Evolutionary conservation across 92 coral and sea anemone species (phyloP).

Genomic region (Muricea muricata): DNA sequence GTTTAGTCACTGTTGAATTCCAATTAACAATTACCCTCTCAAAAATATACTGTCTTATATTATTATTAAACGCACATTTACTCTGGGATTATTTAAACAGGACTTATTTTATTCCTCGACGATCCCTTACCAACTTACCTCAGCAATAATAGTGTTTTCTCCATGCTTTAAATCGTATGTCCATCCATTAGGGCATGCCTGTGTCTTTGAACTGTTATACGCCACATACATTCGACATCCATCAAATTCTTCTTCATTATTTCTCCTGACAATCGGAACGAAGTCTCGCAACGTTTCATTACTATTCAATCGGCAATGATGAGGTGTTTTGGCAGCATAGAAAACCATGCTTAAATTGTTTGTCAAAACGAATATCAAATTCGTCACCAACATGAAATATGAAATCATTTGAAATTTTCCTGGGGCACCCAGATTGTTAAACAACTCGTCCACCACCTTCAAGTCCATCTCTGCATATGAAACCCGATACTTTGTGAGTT

Average conservation of each 20-base stretch:
- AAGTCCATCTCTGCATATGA: background rate
- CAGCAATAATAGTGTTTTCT: constrained; percentile 9
- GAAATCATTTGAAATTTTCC: constrained; percentile 1
- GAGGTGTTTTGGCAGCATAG: constrained; percentile 9
- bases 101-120: too few relatives aligned
- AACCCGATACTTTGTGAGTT: too few relatives aligned
- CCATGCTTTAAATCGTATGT: constrained; percentile 8
- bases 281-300: background rate
- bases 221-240: constrained; percentile 16
- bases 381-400: background rate
- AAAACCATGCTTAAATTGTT: background rate
- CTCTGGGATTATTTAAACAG: too few relatives aligned
- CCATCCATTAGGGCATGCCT: constrained; percentile 24
- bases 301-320: background rate
- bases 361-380: background rate
- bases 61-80: too few relatives aligned
- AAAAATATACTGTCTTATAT: too few relatives aligned
- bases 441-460: background rate
- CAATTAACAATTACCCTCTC: too few relatives aligned
- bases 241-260: constrained; percentile 11
- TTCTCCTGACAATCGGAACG: background rate
- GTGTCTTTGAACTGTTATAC: background rate
- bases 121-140: background rate
- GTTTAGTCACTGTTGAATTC: too few relatives aligned
- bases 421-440: background rate